phyloP scores from a whole-genome alignment of 2,113 vertebrate genomes.

The Grammomys surdaster region DNA sequence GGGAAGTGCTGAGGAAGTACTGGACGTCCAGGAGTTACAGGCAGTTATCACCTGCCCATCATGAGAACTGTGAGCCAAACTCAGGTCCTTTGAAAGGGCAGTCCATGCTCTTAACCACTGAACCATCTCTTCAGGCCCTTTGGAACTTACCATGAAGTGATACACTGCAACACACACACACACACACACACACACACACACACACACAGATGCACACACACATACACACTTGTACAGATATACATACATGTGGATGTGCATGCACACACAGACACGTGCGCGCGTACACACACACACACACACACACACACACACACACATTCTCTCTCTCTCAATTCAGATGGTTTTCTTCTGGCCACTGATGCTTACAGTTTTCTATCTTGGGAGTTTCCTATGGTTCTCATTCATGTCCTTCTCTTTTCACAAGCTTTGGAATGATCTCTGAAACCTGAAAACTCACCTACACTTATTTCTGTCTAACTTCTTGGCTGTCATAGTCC shows the following conservation, averaged over 20 bases:
- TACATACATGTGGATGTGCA: too few relatives aligned
- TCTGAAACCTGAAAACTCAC: background rate
- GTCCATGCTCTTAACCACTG: background rate
- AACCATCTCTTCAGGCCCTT: background rate
- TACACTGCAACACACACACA: background rate
- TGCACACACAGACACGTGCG: too few relatives aligned
- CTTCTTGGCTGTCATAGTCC: background rate
- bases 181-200: too few relatives aligned
- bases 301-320: background rate
- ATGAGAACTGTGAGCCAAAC: background rate
- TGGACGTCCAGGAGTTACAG: background rate
- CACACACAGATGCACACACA: too few relatives aligned
- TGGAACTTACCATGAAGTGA: background rate
- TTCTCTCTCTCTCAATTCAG: background rate
- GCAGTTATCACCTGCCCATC: background rate
- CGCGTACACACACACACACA: too few relatives aligned
- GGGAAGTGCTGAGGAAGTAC: background rate
- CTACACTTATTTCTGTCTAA: background rate
- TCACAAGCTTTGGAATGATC: constrained; percentile 5
- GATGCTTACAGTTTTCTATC: background rate
- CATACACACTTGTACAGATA: too few relatives aligned
- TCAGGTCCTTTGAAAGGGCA: background rate
- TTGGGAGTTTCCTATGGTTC: background rate
- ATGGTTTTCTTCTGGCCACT: background rate
- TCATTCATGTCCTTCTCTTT: background rate